phyloP scores from a whole-genome alignment of 1,140 invertebrate genomes.

The Euwallacea similis region DNA sequence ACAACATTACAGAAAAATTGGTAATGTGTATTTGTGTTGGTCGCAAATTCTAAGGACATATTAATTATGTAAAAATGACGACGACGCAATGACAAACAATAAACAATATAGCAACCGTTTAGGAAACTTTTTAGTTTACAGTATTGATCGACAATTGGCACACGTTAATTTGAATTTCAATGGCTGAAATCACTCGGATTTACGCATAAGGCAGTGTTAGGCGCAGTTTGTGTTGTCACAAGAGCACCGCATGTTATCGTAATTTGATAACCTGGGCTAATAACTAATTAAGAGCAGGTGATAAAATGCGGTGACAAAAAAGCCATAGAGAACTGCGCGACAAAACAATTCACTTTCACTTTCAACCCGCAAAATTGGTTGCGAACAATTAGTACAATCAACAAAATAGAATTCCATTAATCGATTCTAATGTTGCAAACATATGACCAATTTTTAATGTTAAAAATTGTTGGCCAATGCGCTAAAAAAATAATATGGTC shows the following conservation, averaged over 20 bases:
- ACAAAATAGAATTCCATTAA: conserved; percentile 10
- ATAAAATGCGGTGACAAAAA: conserved; percentile 10
- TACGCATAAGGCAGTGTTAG: neutral
- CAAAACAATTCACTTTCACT: conserved; percentile 22
- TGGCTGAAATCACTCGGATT: neutral
- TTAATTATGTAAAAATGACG: conserved; percentile 22
- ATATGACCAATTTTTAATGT: neutral
- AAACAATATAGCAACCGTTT: conserved; percentile 9
- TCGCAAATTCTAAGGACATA: conserved; percentile 12
- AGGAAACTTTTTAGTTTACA: conserved; percentile 13
- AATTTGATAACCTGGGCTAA: neutral
- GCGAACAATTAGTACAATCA: conserved; percentile 21
- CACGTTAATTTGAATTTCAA: conserved; percentile 6
- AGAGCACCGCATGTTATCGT: neutral
- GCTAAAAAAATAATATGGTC: neutral
- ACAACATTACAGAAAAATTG: neutral
- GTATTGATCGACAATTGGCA: conserved; percentile 21
- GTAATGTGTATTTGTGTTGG: neutral
- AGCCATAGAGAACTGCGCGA: neutral
- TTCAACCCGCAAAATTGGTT: conserved; percentile 20
- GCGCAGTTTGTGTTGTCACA: neutral
- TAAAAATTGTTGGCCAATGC: too few species aligned
- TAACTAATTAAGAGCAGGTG: neutral
- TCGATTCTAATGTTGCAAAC: neutral
- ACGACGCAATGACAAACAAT: conserved; percentile 24